These are phyloP conservation scores for Pristionchus entomophagus DNA, from an alignment of 2,888 invertebrate genomes.

Conservation along the genomic window DNA sequence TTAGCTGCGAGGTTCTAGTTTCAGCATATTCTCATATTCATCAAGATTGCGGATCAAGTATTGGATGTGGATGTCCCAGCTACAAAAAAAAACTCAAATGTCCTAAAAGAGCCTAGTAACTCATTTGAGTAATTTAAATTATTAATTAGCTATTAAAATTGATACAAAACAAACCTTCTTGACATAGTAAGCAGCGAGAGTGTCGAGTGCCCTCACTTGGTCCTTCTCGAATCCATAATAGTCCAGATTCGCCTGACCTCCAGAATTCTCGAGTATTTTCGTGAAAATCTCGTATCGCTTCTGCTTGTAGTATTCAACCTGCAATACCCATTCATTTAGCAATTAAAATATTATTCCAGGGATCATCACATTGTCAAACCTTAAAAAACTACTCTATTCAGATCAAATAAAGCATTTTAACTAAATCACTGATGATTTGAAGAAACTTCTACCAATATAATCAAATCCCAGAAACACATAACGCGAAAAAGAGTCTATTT, in stretches of 20 bases:
- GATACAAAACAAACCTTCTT: constrained; percentile 78
- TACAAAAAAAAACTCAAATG: no score
- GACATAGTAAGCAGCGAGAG: constrained; percentile 97
- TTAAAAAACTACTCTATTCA: not conserved
- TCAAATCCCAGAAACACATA: no score
- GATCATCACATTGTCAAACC: not conserved
- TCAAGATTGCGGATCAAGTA: no score
- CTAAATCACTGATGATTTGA: no score
- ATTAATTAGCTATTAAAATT: not conserved
- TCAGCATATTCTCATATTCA: no score
- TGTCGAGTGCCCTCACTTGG: constrained; percentile 89
- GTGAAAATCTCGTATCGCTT: constrained; percentile 93
- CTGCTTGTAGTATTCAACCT: constrained; percentile 97
- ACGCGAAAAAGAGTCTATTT: no score
- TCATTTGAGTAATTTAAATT: no score
- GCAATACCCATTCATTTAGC: constrained; percentile 63
- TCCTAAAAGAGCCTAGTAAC: no score
- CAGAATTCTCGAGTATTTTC: constrained; percentile 90
- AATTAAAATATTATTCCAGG: not conserved
- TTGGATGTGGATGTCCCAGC: no score
- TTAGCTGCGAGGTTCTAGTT: no score
- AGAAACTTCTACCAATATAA: no score
- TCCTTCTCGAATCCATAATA: constrained; percentile 89
- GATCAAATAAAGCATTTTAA: no score
- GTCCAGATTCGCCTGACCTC: constrained; percentile 77